Evolutionary conservation across 2,888 invertebrate species (phyloP).

Genomic region (Apeira syringaria): DNA sequence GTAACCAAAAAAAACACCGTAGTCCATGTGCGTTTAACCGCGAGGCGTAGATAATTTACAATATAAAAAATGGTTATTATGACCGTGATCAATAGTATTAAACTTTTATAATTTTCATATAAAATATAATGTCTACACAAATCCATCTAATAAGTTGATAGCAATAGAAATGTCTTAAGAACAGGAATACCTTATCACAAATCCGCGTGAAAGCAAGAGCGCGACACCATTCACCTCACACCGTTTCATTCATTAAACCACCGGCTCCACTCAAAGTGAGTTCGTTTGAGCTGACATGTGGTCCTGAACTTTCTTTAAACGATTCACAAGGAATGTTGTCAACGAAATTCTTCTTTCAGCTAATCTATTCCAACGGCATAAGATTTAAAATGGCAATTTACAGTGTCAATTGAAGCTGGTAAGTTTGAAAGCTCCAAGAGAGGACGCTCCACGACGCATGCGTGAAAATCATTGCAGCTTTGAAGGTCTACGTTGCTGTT

Average conservation of each 20-base stretch:
- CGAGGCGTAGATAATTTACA: too few relatives aligned
- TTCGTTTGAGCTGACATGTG: conserved; percentile 55
- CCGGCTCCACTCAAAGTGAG: conserved; percentile 48
- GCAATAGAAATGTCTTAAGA: conserved; percentile 10
- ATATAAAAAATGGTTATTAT: too few relatives aligned
- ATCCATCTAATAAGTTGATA: neutral
- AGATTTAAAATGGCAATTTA: conserved; percentile 38
- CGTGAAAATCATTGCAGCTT: conserved; percentile 68
- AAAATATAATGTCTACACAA: too few relatives aligned
- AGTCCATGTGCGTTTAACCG: too few relatives aligned
- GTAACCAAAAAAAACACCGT: too few relatives aligned
- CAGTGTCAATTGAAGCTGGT: conserved; percentile 46
- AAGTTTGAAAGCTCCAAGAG: conserved; percentile 36
- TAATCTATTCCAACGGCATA: conserved; percentile 26
- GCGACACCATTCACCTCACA: conserved; percentile 42
- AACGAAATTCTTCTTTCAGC: neutral
- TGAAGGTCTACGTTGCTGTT: conserved; percentile 36
- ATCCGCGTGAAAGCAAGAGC: conserved; percentile 25
- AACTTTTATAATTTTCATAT: too few relatives aligned
- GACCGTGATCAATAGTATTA: too few relatives aligned
- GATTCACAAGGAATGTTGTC: conserved; percentile 37
- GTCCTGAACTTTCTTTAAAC: conserved; percentile 62
- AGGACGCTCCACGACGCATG: conserved; percentile 65
- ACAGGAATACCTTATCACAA: conserved; percentile 29
- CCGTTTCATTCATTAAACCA: conserved; percentile 51